Conservation (phyloP, 2,113 vertebrate genomes). For the Dunckerocampus dactyliophorus region DNA sequence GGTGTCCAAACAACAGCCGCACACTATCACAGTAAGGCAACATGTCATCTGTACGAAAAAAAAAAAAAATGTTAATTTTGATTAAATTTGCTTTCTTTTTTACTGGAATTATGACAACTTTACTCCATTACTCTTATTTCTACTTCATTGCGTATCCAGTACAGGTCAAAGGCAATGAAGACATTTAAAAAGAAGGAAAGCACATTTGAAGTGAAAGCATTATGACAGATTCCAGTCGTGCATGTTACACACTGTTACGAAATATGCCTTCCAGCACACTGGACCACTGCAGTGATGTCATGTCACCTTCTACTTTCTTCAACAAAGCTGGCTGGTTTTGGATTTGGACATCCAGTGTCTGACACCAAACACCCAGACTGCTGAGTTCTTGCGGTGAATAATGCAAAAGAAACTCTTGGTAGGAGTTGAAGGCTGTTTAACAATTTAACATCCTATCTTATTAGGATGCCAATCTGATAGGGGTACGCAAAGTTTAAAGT, state of each 20-base stretch:
- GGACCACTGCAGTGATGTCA: conserved; percentile 26
- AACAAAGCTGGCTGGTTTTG: conserved; percentile 25
- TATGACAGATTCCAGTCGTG: conserved; percentile 32
- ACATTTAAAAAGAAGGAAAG: not conserved
- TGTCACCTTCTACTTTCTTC: conserved; percentile 37
- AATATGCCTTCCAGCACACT: conserved; percentile 23
- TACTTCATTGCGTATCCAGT: conserved; percentile 1
- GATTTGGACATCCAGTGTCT: conserved; percentile 25
- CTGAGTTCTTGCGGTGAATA: not conserved
- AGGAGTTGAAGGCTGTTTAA: not conserved
- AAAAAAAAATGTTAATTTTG: not conserved
- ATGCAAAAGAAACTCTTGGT: conserved; percentile 9
- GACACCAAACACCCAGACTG: not conserved
- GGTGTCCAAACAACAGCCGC: conserved; percentile 16
- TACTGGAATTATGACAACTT: not conserved
- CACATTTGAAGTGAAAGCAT: conserved; percentile 6
- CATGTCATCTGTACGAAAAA: conserved; percentile 32
- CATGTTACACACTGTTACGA: conserved; percentile 33
- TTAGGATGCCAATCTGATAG: not conserved
- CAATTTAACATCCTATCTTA: not conserved
- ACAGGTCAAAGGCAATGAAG: not conserved
- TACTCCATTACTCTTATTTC: not conserved
- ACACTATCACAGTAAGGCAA: conserved; percentile 22
- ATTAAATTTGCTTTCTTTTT: not conserved
- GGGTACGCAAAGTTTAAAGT: no score